Evolutionary conservation across 2,888 invertebrate genomes (phyloP).

Genomic region (Liodrosophila aerea): DNA sequence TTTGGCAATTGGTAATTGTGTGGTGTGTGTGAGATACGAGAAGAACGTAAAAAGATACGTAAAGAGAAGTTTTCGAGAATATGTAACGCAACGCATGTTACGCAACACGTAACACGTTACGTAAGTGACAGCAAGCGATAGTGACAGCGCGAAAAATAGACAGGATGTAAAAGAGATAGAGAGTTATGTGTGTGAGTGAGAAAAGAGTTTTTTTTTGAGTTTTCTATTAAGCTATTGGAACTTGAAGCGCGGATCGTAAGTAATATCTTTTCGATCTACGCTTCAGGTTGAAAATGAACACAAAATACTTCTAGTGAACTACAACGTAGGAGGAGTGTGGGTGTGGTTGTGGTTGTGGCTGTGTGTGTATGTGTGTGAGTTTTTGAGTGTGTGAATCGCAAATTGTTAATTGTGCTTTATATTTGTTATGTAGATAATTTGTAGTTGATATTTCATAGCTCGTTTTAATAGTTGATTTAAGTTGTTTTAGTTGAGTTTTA

Average conservation of each 20-base stretch:
- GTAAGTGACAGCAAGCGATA: slow-evolving; percentile 51
- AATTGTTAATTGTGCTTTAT: slow-evolving; percentile 67
- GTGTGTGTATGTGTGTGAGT: slow-evolving; percentile 6
- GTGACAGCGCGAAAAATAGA: slow-evolving; percentile 42
- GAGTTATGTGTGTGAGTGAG: slow-evolving; percentile 15
- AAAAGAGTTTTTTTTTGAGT: too few relatives aligned
- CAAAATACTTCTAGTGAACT: slow-evolving; percentile 16
- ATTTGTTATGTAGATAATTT: slow-evolving; percentile 68
- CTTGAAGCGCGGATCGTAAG: slow-evolving; percentile 15
- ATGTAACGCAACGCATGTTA: slow-evolving; percentile 44
- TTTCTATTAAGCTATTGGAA: slow-evolving; percentile 8
- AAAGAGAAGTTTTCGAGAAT: slow-evolving; percentile 15
- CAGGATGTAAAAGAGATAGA: slow-evolving; percentile 22
- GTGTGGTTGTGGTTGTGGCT: slow-evolving; percentile 8
- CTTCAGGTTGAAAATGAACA: slow-evolving; percentile 17
- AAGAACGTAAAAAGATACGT: too few relatives aligned
- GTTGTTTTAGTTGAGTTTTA: slow-evolving; percentile 45
- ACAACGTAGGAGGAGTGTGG: slow-evolving; percentile 27
- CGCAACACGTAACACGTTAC: slow-evolving; percentile 40
- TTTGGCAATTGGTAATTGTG: background rate
- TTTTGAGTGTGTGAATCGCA: slow-evolving; percentile 25
- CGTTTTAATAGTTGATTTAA: slow-evolving; percentile 54
- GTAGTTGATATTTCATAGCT: slow-evolving; percentile 73
- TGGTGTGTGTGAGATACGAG: slow-evolving; percentile 8
- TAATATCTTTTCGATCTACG: slow-evolving; percentile 8